Evolutionary conservation across 2,113 vertebrate species (phyloP), one percentile per base, ranked within the genome.

Genomic region (Engystomops pustulosus): DNA sequence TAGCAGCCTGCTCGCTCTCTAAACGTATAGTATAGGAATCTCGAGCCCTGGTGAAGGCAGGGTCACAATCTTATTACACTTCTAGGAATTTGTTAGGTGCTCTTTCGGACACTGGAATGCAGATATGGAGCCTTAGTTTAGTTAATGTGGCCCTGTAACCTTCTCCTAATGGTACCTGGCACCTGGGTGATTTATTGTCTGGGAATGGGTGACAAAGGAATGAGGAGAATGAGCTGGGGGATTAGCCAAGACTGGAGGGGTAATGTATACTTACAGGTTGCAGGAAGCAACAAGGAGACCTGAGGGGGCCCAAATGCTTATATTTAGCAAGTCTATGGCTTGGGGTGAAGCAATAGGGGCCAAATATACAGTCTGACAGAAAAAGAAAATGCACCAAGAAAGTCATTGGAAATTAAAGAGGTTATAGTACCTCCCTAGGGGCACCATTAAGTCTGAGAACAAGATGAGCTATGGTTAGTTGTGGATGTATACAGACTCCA

Each of bases 81-180:
- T 36, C 74, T 38, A 14, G 74, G 74, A 77, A 77, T 77, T 32
- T 58, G 30, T 44, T 49, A 74, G 44, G 44, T 30, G 15, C 71
- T 49, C 15, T 32, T 25, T 74, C 4, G 44, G 70, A 25, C 30
- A 76, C 30, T 36, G 72, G 74, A 77, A 77, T 77, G 30, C 49
- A 38, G 74, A 77, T 77, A 38, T 30, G 47, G 47, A n/a, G 49
- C 3, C 30, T 58, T 77, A 20, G 9, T 34, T 58, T 23, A 53
- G 49, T 7, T 53, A 77, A 78, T 60, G 23, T 25, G 15, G 51
- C 34, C 34, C 32, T 27, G 14, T 60, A 60, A 60, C 75, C 45
- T 76, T 41, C 32, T 60, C 18, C 23, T 27, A 58, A 55, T 77
- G 74, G 74, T 58, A 77, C 75, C 75, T 78, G 75, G 75, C 75